Evolutionary conservation across 1,140 invertebrate species (phyloP).

Genomic region (Diprion similis): DNA sequence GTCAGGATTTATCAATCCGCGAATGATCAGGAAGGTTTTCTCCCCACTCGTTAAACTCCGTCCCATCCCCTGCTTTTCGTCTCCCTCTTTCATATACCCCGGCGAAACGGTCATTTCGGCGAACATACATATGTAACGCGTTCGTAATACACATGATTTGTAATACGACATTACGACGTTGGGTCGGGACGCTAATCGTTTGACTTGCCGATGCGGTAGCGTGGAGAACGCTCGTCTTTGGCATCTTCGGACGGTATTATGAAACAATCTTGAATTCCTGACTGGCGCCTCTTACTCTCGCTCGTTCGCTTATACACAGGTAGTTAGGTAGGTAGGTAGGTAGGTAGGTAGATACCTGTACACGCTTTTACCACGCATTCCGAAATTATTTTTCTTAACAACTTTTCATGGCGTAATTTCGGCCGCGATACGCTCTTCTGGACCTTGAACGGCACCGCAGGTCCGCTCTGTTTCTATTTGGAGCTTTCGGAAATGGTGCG

Average conservation of each 20-base stretch:
- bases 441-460: background rate
- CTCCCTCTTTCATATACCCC: background rate
- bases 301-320: background rate
- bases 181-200: background rate
- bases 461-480: background rate
- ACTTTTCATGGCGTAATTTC: background rate
- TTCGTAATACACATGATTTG: background rate
- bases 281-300: background rate
- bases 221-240: too few relatives aligned
- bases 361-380: background rate
- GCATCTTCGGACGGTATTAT: background rate
- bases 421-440: background rate
- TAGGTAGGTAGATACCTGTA: background rate
- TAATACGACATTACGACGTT: background rate
- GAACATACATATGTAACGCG: background rate
- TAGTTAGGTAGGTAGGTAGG: too few relatives aligned
- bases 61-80: constrained; percentile 13
- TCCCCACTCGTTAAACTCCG: constrained; percentile 17
- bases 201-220: background rate
- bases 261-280: constrained; percentile 5
- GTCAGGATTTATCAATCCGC: constrained; percentile 23
- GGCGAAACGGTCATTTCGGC: too few relatives aligned
- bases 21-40: constrained; percentile 28
- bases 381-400: background rate
- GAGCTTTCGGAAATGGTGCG: background rate